Evolutionary conservation across 1,140 invertebrate species (phyloP).

Genomic region (Myzus persicae): DNA sequence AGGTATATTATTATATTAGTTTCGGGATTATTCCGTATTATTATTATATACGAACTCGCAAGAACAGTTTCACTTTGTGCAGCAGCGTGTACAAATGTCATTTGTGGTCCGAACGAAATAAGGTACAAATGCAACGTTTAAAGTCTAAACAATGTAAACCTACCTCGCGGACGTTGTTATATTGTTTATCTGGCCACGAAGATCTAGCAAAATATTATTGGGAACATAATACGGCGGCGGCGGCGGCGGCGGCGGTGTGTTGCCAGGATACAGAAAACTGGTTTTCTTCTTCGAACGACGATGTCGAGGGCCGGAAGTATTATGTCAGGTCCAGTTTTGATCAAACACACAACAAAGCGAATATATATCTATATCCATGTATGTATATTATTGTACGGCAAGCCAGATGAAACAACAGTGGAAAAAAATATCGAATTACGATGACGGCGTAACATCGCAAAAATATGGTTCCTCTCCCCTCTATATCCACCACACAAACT

Average conservation of each 20-base stretch:
- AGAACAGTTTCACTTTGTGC: conserved; percentile 35
- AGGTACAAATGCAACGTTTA: conserved; percentile 29
- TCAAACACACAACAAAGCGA: conserved; percentile 45
- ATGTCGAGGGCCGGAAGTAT: conserved; percentile 52
- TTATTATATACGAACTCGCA: background rate
- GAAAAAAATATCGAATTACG: conserved; percentile 57
- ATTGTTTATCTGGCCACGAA: conserved; percentile 40
- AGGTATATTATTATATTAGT: background rate
- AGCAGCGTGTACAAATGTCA: background rate
- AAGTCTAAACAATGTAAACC: conserved; percentile 19
- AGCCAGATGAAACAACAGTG: conserved; percentile 53
- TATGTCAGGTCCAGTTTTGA: conserved; percentile 56
- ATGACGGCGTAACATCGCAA: conserved; percentile 9
- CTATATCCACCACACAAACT: background rate
- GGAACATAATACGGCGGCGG: conserved; percentile 43
- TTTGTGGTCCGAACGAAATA: conserved; percentile 20
- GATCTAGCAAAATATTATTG: conserved; percentile 39
- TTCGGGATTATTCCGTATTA: background rate
- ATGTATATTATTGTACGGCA: background rate
- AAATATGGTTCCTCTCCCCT: background rate
- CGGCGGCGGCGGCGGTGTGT: background rate
- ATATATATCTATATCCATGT: background rate
- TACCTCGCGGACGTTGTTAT: background rate
- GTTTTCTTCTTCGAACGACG: conserved; percentile 19
- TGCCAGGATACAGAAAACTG: conserved; percentile 42